Conservation (phyloP, 2,113 vertebrate genomes). For the Elephantulus edwardii region DNA sequence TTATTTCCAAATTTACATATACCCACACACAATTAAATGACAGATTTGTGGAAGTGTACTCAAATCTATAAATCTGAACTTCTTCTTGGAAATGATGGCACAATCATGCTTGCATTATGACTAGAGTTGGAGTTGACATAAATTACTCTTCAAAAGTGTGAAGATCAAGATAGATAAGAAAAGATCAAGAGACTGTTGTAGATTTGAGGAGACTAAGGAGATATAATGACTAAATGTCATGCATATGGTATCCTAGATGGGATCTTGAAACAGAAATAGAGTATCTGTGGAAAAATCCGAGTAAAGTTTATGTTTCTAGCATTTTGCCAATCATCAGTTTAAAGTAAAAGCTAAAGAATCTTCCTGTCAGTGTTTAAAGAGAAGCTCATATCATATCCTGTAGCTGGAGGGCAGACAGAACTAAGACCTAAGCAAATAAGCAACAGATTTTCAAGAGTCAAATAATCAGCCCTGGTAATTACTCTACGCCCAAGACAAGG, state of each 20-base stretch:
- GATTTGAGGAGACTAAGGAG: not conserved
- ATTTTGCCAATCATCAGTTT: not conserved
- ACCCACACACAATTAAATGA: not conserved
- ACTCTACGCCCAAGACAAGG: fast-evolving
- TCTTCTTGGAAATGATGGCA: not conserved
- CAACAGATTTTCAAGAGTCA: not conserved
- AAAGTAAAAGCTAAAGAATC: not conserved
- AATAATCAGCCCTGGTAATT: not conserved
- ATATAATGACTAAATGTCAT: not conserved
- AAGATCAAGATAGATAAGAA: not conserved
- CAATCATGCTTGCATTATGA: not conserved
- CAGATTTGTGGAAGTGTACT: not conserved
- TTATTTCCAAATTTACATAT: slow-evolving; percentile 13
- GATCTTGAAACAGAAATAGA: not conserved
- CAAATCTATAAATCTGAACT: not conserved
- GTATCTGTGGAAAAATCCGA: not conserved
- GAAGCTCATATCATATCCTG: fast-evolving
- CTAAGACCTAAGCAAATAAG: not conserved
- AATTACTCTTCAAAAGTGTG: not conserved
- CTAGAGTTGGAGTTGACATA: not conserved
- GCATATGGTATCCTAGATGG: not conserved
- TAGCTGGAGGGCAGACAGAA: not conserved
- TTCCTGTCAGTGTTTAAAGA: not conserved
- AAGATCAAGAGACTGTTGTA: not conserved
- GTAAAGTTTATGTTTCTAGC: no score